Base-by-base conservation (phyloP, 2,113 vertebrate species). In the Sinocyclocheilus rhinocerous region DNA sequence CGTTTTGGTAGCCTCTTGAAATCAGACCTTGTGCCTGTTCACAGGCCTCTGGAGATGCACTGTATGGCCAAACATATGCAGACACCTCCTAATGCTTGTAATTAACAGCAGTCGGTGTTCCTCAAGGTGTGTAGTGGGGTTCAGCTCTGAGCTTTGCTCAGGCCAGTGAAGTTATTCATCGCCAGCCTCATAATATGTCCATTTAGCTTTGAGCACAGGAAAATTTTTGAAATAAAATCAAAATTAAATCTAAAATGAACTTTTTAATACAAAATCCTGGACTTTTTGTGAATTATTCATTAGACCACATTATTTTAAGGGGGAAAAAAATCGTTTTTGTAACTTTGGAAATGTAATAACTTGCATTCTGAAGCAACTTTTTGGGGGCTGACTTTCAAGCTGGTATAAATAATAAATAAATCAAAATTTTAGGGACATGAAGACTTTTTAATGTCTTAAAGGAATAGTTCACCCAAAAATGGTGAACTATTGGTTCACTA, bases 21-120 rank as follows among this genome's bases (percentile, higher is more conserved):
- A 69, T 88, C 42, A 26, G 63, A 70, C 42, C 13, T 52, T 13
- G 39, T 24, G 48, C 52, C 79, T 59, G 12, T 75, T 76, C n/a
- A 45, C 70, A 73, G 24, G 1, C 11, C 9, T 45, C 36, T 45
- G n/a, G 39, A 50, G 72, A n/a, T 73, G 22, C 22, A 45, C 39
- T 7, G 3, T n/a, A 45, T 75, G 22, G 22, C 70, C 39, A 75
- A 59, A 11, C 3, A 4, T 0, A 67, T 4, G 48, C 6, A 55
- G 67, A 83, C 11, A 65, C 61, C 26, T 48, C 65, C 24, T 72
- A 13, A 36, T 67, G 15, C n/a, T 26, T 81, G 33, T 81, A 24
- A 22, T 55, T 55, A 70, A 42, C 48, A 42, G 29, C 48, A 57
- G 9, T 18, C 29, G 9, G 16, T 10, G 16, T 8, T 70, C 29